phyloP scores from a whole-genome alignment of 2,888 invertebrate genomes.

The Carterocephalus palaemon region DNA sequence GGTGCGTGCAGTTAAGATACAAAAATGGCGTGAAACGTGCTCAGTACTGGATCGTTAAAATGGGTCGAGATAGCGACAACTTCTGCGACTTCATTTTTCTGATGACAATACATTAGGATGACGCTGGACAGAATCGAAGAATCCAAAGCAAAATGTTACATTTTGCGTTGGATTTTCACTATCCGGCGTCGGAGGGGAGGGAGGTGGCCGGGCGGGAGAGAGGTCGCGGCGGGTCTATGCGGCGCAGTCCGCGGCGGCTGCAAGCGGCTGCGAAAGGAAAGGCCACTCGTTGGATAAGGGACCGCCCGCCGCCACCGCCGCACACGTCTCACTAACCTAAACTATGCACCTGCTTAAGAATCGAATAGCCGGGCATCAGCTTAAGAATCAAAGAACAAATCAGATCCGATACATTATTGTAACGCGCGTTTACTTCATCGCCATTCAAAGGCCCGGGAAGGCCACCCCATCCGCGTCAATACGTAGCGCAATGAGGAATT shows the following conservation, averaged over 20 bases:
- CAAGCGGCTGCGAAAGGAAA: constrained; percentile 39
- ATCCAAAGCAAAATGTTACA: constrained; percentile 39
- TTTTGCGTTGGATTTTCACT: constrained; percentile 32
- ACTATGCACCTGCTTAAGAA: constrained; percentile 7
- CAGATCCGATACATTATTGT: too few species aligned
- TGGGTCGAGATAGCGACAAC: neutral
- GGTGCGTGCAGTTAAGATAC: constrained; percentile 11
- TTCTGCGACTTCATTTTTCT: neutral
- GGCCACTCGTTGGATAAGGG: constrained; percentile 32
- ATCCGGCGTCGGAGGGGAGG: constrained; percentile 26
- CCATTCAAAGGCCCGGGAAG: too few species aligned
- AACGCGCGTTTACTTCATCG: too few species aligned
- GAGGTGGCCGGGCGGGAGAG: constrained; percentile 33
- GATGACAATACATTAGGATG: neutral
- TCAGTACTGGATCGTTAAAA: constrained; percentile 4
- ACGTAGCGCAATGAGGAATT: too few species aligned
- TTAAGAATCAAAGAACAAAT: too few species aligned
- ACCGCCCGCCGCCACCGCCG: constrained; percentile 23
- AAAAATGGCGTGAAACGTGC: neutral
- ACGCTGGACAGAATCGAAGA: constrained; percentile 2
- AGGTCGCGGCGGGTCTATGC: constrained; percentile 29
- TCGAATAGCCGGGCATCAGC: too few species aligned
- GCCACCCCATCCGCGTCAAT: too few species aligned
- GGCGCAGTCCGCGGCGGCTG: constrained; percentile 33
- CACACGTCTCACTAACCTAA: neutral